Base-by-base conservation (phyloP, 1,140 invertebrate species). In the Megalopta genalis region DNA sequence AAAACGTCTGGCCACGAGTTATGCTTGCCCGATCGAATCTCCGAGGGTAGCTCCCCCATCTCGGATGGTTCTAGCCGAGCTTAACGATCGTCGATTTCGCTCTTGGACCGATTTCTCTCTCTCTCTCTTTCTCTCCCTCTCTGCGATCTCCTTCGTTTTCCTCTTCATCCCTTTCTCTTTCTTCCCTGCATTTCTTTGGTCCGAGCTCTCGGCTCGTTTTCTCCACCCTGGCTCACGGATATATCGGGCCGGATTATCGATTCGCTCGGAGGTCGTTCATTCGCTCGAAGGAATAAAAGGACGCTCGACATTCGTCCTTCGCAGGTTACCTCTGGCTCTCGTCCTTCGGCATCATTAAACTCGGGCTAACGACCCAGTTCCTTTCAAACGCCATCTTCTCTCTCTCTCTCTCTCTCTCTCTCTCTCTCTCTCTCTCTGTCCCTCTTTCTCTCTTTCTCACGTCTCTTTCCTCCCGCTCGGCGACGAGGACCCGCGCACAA, bases 191-290 rank as follows among this genome's bases (percentile, higher is more conserved):
- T 70, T 71, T 78, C 83, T 57, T 64, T 52, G 14, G 14, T 16
- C 16, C 46, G 46, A 46, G 32, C 39, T 42, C 63, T 71, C 79
- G 81, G 73, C 78, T 77, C 84, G 77, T 81, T 79, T 83, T 77
- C 32, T 32, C 72, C 80, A 84, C 57, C 80, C 57, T 57, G 46
- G n/a, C 49, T 59, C 66, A 59, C 57, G 82, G 82, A 88, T 82
- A 86, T 89, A 89, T 88, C 88, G 87, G 81, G 78, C 57, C 80
- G 86, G 88, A 90, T 90, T 89, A 90, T 90, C 89, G 89, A 88
- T 88, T 90, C 84, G 80, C 87, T 88, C 81, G 87, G 67, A 77
- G 80, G 54, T 73, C 74, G 80, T 78, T 70, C 74, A 59, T 63
- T 18, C 75, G 85, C 75, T 85, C 81, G 74, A 82, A 84, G 82